Conservation (phyloP, 1,140 invertebrate species). For the Caenorhabditis latens region DNA sequence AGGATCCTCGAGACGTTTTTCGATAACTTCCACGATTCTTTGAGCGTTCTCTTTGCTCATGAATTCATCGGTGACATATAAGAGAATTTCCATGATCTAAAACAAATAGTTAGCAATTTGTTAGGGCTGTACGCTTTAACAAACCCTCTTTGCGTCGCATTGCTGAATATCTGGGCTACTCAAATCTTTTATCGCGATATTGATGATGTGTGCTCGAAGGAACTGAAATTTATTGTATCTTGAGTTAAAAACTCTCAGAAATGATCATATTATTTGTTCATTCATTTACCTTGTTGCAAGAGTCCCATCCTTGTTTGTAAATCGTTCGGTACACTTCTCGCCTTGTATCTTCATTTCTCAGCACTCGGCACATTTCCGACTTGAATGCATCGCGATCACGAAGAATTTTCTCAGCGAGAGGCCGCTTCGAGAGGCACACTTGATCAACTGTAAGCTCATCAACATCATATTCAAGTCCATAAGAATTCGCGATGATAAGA, state of each 20-base stretch:
- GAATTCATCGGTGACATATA: background rate
- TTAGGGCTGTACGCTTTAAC: background rate
- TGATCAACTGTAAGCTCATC: background rate
- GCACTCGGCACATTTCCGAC: background rate
- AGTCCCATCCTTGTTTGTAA: background rate
- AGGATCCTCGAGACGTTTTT: background rate
- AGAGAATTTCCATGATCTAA: constrained; percentile 8
- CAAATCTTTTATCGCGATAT: background rate
- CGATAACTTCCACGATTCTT: background rate
- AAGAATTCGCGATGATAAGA: background rate
- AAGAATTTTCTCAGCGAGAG: background rate
- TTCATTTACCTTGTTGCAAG: background rate
- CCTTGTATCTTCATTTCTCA: background rate
- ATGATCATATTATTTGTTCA: too few relatives aligned
- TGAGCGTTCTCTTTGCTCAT: constrained; percentile 11
- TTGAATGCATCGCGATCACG: constrained; percentile 5
- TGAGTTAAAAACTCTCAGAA: background rate
- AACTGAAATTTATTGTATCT: background rate
- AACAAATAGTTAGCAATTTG: background rate
- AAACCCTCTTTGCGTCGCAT: constrained; percentile 19
- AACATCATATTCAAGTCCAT: background rate
- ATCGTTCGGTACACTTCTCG: constrained; percentile 10
- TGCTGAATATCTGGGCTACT: background rate
- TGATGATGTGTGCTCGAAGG: constrained; percentile 28
- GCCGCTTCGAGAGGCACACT: constrained; percentile 13